phyloP scores from a whole-genome alignment of 2,797 vertebrate species.

The Smutsia gigantea region DNA sequence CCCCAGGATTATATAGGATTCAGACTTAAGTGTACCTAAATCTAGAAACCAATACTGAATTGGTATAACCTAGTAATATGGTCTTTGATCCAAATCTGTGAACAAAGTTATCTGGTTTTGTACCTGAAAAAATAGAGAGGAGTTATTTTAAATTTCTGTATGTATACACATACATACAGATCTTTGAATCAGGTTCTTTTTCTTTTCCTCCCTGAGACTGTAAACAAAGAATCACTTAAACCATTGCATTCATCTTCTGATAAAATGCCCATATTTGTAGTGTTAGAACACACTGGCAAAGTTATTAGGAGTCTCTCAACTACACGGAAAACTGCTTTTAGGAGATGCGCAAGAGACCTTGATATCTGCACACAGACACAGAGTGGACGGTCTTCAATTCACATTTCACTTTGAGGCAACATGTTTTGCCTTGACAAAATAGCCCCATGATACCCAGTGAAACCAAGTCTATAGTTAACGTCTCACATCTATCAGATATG shows the following conservation, averaged over 20 bases:
- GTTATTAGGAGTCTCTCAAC: constrained; percentile 27
- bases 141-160: background rate
- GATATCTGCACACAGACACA: background rate
- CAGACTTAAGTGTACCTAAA: background rate
- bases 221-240: constrained; percentile 16
- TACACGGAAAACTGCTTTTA: background rate
- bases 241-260: background rate
- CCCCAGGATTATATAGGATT: background rate
- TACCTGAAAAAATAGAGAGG: background rate
- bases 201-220: background rate
- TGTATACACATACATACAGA: background rate
- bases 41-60: background rate
- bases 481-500: background rate
- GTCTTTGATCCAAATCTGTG: background rate
- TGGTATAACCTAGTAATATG: background rate
- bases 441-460: background rate
- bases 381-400: background rate
- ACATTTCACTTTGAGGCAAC: background rate
- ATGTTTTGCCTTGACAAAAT: constrained; percentile 21
- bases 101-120: background rate
- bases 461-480: background rate
- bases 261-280: background rate
- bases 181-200: background rate
- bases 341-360: background rate
- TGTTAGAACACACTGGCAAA: background rate